These are phyloP conservation scores for Nomada ruficornis DNA, from an alignment of 2,888 invertebrate species.

Conservation along the genomic window DNA sequence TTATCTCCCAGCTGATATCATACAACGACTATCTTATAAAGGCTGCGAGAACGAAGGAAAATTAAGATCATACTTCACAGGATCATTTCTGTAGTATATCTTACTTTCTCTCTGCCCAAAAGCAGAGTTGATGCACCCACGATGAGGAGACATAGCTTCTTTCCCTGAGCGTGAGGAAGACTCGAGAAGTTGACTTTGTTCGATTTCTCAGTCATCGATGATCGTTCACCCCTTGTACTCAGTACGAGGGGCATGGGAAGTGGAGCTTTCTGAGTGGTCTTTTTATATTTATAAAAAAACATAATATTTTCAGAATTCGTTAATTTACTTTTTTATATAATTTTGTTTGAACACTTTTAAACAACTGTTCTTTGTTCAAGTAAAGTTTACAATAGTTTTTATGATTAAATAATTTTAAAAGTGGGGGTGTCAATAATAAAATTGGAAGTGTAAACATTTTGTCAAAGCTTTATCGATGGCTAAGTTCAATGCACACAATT, in stretches of 20 bases:
- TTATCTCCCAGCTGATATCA: slow-evolving; percentile 41
- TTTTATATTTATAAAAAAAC: background rate
- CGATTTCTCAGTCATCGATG: slow-evolving; percentile 78
- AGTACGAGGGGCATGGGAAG: slow-evolving; percentile 73
- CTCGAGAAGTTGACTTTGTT: slow-evolving; percentile 63
- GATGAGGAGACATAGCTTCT: slow-evolving; percentile 87
- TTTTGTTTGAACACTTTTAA: background rate
- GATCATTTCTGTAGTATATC: slow-evolving; percentile 89
- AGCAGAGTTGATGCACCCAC: slow-evolving; percentile 85
- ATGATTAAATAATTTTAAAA: no score
- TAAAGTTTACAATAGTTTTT: background rate
- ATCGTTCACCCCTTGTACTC: slow-evolving; percentile 79
- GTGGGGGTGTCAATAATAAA: no score
- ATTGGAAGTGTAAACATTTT: no score
- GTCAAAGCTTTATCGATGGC: background rate
- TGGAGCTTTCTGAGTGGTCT: slow-evolving; percentile 79
- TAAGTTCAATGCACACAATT: no score
- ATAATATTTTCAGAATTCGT: background rate
- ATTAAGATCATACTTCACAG: slow-evolving; percentile 86
- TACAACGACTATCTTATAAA: background rate
- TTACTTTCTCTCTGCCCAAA: slow-evolving; percentile 86
- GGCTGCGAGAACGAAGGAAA: fast-evolving
- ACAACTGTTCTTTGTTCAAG: background rate
- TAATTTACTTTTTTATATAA: background rate
- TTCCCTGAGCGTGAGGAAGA: slow-evolving; percentile 84